Evolutionary conservation across 2,888 invertebrate species (phyloP).

Genomic region (Coelogynopora nodosa): DNA sequence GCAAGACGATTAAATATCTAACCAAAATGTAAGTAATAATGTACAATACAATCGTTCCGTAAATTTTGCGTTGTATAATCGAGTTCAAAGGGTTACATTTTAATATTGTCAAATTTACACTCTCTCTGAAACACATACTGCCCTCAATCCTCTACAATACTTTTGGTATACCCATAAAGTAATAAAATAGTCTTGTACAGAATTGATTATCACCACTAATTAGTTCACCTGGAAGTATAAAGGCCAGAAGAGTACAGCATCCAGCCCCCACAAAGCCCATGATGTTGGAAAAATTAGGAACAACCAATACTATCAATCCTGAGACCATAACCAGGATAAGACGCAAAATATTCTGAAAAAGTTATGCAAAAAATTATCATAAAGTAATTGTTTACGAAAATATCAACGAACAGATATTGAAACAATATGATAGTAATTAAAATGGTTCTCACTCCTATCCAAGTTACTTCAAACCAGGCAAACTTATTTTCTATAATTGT

Average conservation of each 20-base stretch:
- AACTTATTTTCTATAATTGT: constrained; percentile 56
- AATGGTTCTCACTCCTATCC: constrained; percentile 55
- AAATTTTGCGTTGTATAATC: too few species aligned
- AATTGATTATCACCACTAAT: too few species aligned
- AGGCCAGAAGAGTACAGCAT: constrained; percentile 63
- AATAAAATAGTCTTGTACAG: too few species aligned
- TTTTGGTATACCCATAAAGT: too few species aligned
- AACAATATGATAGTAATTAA: not conserved
- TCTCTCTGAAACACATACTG: too few species aligned
- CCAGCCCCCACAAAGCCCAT: constrained; percentile 63
- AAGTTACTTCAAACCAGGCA: constrained; percentile 49
- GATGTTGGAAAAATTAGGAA: constrained; percentile 62
- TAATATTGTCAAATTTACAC: too few species aligned
- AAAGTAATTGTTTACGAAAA: too few species aligned
- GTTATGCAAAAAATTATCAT: too few species aligned
- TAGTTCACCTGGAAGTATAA: constrained; percentile 60
- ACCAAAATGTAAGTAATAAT: not conserved
- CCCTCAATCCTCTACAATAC: too few species aligned
- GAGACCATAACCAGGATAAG: constrained; percentile 58
- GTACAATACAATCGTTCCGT: not conserved
- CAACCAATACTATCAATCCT: constrained; percentile 59
- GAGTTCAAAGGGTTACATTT: too few species aligned
- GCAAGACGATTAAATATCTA: not conserved
- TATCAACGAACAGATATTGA: not conserved
- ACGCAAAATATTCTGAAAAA: constrained; percentile 59